Evolutionary conservation across 1,140 invertebrate genomes (phyloP), one percentile per base, ranked within the genome.

Genomic region (Drosophila ficusphila): DNA sequence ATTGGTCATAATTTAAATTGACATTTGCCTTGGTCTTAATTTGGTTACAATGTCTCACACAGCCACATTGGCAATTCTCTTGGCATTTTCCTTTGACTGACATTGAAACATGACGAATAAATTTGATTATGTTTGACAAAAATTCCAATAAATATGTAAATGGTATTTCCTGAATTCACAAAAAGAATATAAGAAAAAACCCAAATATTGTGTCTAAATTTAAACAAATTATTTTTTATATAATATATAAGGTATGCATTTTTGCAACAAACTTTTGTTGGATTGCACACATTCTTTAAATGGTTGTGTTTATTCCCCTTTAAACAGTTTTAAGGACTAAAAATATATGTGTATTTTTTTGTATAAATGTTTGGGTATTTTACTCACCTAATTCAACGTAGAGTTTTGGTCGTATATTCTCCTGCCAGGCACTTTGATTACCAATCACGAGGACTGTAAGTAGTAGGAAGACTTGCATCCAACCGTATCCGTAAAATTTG

Each of bases 341-440:
- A n/a, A n/a, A n/a, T n/a, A n/a, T n/a, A n/a, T n/a, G n/a, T n/a
- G n/a, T n/a, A n/a, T n/a, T n/a, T n/a, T n/a, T 11, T 23, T 51
- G 0, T 23, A 4, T 21, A 1, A 12, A 4, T 44, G 12, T 11
- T 25, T 14, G n/a, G 18, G 3, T 3, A 8, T 5, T 23, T 3
- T 6, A 62, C 95, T 95, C 91, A 97, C 96, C 96, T 94, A 96
- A 93, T 94, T 96, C 95, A 91, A 96, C 95, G 93, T 95, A 96
- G 94, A 96, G 95, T 94, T 96, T 96, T 79, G 96, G 96, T 92
- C 95, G 94, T 92, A 96, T 94, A 92, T 96, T 96, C 92, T 96
- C 96, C 94, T 97, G 96, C 96, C 96, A 96, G 76, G 95, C 94
- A 91, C 90, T 91, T 91, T 89, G 79, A 90, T 91, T 91, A 85